Evolutionary conservation across 2,113 vertebrate genomes (phyloP).

Genomic region (Zeus faber): DNA sequence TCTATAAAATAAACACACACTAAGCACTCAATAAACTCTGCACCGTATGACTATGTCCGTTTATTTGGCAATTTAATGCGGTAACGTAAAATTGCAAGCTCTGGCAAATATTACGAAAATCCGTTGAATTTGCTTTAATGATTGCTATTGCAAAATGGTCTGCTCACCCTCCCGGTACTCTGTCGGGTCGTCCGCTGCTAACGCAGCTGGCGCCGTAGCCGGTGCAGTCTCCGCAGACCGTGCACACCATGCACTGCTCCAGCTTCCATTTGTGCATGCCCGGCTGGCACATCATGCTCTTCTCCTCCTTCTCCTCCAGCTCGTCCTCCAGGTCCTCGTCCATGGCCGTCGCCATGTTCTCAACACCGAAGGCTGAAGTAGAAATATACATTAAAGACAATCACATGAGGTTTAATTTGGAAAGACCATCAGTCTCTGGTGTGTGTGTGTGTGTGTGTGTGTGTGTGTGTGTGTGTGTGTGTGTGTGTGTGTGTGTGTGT

Average conservation of each 20-base stretch:
- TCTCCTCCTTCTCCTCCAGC: slow-evolving; percentile 96
- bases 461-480: not conserved
- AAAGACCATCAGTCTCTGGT: no score
- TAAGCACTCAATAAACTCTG: no score
- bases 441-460: not conserved
- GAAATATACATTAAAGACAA: not conserved
- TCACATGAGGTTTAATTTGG: no score
- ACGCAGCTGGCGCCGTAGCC: slow-evolving; percentile 98
- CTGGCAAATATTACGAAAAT: no score
- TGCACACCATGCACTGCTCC: slow-evolving; percentile 99
- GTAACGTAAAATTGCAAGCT: no score
- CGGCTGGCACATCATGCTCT: slow-evolving; percentile 98
- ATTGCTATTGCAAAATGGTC: not conserved
- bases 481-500: not conserved
- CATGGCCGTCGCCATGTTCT: slow-evolving; percentile 99
- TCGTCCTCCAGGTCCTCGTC: slow-evolving; percentile 98
- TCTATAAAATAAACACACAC: no score
- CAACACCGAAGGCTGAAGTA: slow-evolving; percentile 87
- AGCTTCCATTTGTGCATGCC: slow-evolving; percentile 99
- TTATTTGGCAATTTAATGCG: no score
- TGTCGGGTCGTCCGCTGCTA: slow-evolving; percentile 93
- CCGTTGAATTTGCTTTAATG: no score
- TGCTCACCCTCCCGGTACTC: slow-evolving; percentile 94
- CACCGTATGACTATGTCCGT: no score
- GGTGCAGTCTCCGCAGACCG: slow-evolving; percentile 96